Evolutionary conservation across 2,113 vertebrate species (phyloP), one percentile per base, ranked within the genome.

Genomic region (Saguinus imperator): DNA sequence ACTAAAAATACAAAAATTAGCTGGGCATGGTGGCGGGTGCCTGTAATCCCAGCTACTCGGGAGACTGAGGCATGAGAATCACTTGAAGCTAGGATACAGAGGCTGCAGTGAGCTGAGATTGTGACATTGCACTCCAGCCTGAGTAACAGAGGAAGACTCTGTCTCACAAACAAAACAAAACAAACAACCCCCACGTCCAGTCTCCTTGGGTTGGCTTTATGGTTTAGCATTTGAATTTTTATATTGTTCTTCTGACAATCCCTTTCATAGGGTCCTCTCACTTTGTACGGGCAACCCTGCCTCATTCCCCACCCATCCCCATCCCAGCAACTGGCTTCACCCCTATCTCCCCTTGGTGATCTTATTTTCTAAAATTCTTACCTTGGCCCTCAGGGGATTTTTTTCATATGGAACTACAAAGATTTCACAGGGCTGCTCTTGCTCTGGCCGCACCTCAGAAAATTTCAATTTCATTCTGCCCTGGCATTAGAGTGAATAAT

Each of bases 321-420:
- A 7, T 58, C 11, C 40, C 18, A 55, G 25, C 45, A 32, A 7
- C 40, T 64, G 57, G 16, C 27, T 40, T 80, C 48, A 55, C 21
- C 9, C n/a, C 72, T 17, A n/a, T 21, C 29, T 14, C 23, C 17
- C 4, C 20, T 6, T 16, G 10, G 0, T 20, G n/a, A 37, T 40
- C 35, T 66, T 25, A 32, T 95, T 66, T 93, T 86, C 89, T 90
- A 23, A 97, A 91, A 61, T 29, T 73, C 94, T 87, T 87, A 75
- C 73, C 77, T 86, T 18, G 83, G 50, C 1, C 45, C 90, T 14
- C 35, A 32, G 29, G 73, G 50, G 64, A 52, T 96, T 87, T 92
- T 86, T 95, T 79, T 92, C 45, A 16, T 94, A 61, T 17, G 93
- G 75, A 70, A 68, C 79, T 18, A 16, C 61, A 96, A 66, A 82